Evolutionary conservation across 2,113 vertebrate genomes (phyloP), one percentile per base, ranked within the genome.

Genomic region (Fregata magnificens): DNA sequence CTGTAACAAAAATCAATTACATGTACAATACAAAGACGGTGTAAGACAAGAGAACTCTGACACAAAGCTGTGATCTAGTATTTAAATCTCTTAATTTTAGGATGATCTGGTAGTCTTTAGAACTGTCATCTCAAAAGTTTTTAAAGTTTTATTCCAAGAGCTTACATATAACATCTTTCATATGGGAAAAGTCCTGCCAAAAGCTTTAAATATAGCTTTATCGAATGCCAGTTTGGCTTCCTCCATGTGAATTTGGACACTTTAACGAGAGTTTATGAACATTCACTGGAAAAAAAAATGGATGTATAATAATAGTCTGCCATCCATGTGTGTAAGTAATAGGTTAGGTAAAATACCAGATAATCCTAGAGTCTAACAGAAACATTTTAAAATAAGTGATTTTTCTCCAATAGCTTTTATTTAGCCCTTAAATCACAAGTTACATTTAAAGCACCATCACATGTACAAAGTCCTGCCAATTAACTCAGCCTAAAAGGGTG

Each of bases 201-300:
- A 56, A 90, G 18, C 61, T 83, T 90, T 94, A 94, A 94, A 88
- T 78, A 71, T 4, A 87, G 63, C 45, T 93, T 80, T 88, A 88
- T 15, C 28, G 7, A 89, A 91, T 88, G 91, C 94, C 81, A 88
- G 47, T 95, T 96, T 97, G 96, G 94, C 95, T 93, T 90, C 44
- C 25, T 74, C 47, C 78, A 84, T 81, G 67, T 82, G 79, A 86
- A 56, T 84, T 16, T 87, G 77, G 73, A 94, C 66, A 77, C 44
- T 96, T 95, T 82, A 87, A 86, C 25, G 4, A 88, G 94, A 94
- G 84, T 95, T 97, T 93, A 96, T 95, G 84, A 96, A 95, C 87
- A 92, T 95, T 38, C 76, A 59, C 22, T 55, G 78, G 69, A 14
- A 26, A 65, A 80, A 72, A 84, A 71, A 42, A 18, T 2, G 22